These are phyloP conservation scores for Metellina segmentata DNA, from an alignment of 2,888 invertebrate genomes.

Conservation along the genomic window DNA sequence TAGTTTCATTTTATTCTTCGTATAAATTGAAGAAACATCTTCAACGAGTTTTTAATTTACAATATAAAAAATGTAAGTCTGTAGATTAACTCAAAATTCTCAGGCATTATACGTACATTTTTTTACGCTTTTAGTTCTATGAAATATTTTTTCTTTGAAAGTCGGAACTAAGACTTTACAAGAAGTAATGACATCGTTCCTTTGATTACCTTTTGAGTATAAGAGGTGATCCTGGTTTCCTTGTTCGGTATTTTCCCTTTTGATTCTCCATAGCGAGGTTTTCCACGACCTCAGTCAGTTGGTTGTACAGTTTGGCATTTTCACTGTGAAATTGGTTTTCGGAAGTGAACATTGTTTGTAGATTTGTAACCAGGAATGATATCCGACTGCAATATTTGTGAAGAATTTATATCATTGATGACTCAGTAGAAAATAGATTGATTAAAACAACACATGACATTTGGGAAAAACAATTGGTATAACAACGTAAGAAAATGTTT, in stretches of 20 bases:
- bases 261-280: conserved; percentile 94
- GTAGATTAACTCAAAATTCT: too few species aligned
- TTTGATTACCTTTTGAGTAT: conserved; percentile 60
- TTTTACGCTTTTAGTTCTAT: not conserved
- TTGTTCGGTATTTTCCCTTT: conserved; percentile 87
- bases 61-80: too few species aligned
- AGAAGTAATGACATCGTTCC: not conserved
- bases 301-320: conserved; percentile 92
- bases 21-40: too few species aligned
- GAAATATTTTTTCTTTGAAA: not conserved
- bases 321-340: conserved; percentile 97
- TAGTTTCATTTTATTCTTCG: too few species aligned
- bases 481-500: too few species aligned
- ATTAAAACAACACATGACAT: too few species aligned
- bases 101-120: too few species aligned
- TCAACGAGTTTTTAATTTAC: too few species aligned
- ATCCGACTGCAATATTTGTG: conserved; percentile 85
- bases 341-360: conserved; percentile 95
- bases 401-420: too few species aligned
- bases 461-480: too few species aligned
- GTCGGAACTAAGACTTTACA: not conserved
- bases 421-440: too few species aligned
- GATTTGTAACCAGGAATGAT: conserved; percentile 95
- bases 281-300: conserved; percentile 94
- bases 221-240: conserved; percentile 73